Evolutionary conservation across 2,113 vertebrate species (phyloP).

Genomic region (Anhinga anhinga): DNA sequence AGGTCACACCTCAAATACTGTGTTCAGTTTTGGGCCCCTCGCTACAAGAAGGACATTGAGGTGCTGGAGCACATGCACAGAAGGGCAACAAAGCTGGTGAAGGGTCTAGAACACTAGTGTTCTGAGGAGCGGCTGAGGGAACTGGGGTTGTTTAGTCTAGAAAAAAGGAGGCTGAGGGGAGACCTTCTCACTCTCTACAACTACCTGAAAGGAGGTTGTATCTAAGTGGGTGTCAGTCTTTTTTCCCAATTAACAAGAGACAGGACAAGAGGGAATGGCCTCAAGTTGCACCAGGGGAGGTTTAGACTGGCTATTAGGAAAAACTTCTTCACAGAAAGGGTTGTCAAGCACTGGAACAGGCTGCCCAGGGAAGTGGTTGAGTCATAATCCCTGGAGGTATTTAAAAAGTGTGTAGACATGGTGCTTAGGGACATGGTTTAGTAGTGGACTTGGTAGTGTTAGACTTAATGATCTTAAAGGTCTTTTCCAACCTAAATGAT

Average conservation of each 20-base stretch:
- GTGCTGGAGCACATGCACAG: fast-evolving
- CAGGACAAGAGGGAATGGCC: not conserved
- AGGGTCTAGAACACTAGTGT: not conserved
- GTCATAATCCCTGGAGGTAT: not conserved
- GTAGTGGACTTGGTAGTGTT: not conserved
- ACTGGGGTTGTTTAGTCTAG: not conserved
- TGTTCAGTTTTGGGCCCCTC: not conserved
- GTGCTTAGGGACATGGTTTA: not conserved
- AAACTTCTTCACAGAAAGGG: not conserved
- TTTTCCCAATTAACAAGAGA: not conserved
- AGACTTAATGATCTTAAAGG: not conserved
- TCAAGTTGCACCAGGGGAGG: not conserved
- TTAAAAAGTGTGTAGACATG: fast-evolving
- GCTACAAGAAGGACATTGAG: not conserved
- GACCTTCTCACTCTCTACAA: not conserved
- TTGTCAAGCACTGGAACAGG: not conserved
- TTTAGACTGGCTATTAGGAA: not conserved
- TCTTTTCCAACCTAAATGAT: not conserved
- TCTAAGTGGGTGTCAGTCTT: fast-evolving
- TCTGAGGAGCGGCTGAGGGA: not conserved
- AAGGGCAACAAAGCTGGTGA: not conserved
- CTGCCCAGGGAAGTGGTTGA: not conserved
- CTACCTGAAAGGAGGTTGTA: not conserved
- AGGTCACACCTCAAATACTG: fast-evolving
- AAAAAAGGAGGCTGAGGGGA: not conserved